Percentiles rank a stretch among this genome's conserved stretches.
phyloP scores from a whole-genome alignment of 1,140 invertebrate genomes.

The Cephus cinctus region DNA sequence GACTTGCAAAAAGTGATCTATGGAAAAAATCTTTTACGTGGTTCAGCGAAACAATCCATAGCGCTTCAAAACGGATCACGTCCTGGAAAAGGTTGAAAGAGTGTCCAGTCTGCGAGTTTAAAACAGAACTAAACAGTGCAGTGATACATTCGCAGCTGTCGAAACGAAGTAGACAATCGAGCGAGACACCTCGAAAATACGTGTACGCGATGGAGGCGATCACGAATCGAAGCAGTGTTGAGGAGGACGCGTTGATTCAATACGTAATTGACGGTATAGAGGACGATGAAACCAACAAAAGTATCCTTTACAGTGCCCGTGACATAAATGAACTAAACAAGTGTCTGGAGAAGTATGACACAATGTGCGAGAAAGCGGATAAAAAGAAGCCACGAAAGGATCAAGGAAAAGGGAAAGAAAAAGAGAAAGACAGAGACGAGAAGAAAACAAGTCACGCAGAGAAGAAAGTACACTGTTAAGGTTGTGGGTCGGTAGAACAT shows the following conservation, averaged over 20 bases:
- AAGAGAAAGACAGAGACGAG: not conserved
- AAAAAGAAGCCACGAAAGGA: not conserved
- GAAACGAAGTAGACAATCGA: constrained; percentile 10
- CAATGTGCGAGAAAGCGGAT: not conserved
- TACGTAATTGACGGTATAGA: constrained; percentile 31
- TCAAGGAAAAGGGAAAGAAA: constrained; percentile 1
- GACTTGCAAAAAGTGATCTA: constrained; percentile 32
- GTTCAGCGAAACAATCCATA: constrained; percentile 23
- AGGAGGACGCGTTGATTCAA: constrained; percentile 27
- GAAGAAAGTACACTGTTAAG: constrained; percentile 17
- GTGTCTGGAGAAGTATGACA: constrained; percentile 10
- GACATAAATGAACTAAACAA: constrained; percentile 14
- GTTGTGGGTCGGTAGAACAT: constrained; percentile 23
- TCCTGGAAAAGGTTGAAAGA: constrained; percentile 16
- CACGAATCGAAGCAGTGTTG: constrained; percentile 17
- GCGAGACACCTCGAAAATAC: constrained; percentile 22
- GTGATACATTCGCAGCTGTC: constrained; percentile 19
- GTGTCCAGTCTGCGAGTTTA: constrained; percentile 17
- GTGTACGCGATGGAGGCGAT: constrained; percentile 24
- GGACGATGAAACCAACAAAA: constrained; percentile 17
- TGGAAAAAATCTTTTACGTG: constrained; percentile 24
- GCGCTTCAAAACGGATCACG: constrained; percentile 10
- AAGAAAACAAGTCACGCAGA: constrained; percentile 10
- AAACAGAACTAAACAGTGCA: constrained; percentile 14
- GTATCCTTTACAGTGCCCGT: constrained; percentile 17